Percentiles rank a stretch among this genome's conserved stretches.
phyloP scores from a whole-genome alignment of 2,113 vertebrate genomes.

The Heterotis niloticus region DNA sequence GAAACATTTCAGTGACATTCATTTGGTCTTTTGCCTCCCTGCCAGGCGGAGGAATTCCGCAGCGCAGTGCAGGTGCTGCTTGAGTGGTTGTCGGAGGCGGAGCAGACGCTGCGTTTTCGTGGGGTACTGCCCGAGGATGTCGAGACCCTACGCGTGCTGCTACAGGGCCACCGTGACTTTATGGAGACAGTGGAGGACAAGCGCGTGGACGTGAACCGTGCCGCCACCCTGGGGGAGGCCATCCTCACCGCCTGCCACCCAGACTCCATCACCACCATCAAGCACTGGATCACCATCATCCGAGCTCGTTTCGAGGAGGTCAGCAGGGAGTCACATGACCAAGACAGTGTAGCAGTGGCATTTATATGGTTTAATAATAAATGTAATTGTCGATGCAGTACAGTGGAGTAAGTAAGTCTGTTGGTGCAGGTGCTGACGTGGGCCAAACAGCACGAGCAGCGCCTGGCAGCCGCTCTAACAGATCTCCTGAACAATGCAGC shows the following conservation, averaged over 20 bases:
- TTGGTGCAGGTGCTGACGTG: constrained; percentile 83
- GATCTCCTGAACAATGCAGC: constrained; percentile 89
- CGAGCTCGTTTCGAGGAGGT: constrained; percentile 95
- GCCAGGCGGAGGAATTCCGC: constrained; percentile 91
- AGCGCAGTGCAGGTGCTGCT: constrained; percentile 82
- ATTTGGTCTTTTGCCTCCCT: not conserved
- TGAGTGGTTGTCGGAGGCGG: constrained; percentile 96
- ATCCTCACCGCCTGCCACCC: constrained; percentile 88
- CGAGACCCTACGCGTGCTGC: constrained; percentile 82
- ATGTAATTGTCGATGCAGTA: not conserved
- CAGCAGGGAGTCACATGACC: constrained; percentile 30
- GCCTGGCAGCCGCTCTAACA: constrained; percentile 78
- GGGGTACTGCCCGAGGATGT: constrained; percentile 90
- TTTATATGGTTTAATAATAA: not conserved
- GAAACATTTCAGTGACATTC: not conserved
- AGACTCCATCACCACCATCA: constrained; percentile 95
- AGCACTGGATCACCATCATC: constrained; percentile 99
- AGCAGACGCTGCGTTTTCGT: constrained; percentile 92
- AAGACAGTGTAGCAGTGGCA: not conserved
- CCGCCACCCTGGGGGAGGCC: constrained; percentile 85
- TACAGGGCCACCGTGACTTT: constrained; percentile 86
- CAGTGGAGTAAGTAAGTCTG: not conserved
- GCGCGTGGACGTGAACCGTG: constrained; percentile 78
- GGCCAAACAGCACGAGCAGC: constrained; percentile 96
- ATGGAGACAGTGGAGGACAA: constrained; percentile 97